Evolutionary conservation across 2,113 vertebrate species (phyloP), one percentile per base, ranked within the genome.

Genomic region (Procavia capensis): DNA sequence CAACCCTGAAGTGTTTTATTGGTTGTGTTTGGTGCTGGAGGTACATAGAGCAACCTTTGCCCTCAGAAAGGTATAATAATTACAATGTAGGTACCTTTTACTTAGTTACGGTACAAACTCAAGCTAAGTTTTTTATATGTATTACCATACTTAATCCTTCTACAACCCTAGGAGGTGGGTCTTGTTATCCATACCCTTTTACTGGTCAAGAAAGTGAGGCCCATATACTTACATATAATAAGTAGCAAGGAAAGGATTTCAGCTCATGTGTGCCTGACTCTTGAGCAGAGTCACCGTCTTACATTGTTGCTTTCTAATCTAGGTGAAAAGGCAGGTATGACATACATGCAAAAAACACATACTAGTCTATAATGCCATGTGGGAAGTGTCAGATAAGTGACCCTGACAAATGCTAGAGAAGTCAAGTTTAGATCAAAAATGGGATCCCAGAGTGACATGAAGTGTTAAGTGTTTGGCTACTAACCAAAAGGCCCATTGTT

Each of bases 91-190:
- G 81, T 66, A 76, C 36, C 50, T 50, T 81, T 91, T 81, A 17
- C 79, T 92, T 2, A 2, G 9, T 91, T 95, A 24, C 59, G 19
- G 76, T 45, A 85, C 59, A 95, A 72, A 88, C 2, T 9, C 81
- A 34, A 31, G 34, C 85, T 83, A 70, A 31, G 92, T 57, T 63
- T 45, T 63, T 81, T 31, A 61, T 22, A 10, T 61, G 34, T 39
- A 24, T 92, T 45, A 14, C 83, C 80, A 91, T 54, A 89, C 34
- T 96, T 88, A 88, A 76, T 75, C 54, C 82, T 68, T 68, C 66
- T 86, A 11, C 4, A 82, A 17, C 50, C 61, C 36, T 78, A 25
- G 36, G 31, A 66, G 36, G 19, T 36, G 61, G 36, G 34, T 84
- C 8, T 83, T 83, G 39, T 83, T 94, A 50, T 79, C 54, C n/a